Conservation (phyloP, 1,140 invertebrate genomes). For the Dendrolimus punctatus region DNA sequence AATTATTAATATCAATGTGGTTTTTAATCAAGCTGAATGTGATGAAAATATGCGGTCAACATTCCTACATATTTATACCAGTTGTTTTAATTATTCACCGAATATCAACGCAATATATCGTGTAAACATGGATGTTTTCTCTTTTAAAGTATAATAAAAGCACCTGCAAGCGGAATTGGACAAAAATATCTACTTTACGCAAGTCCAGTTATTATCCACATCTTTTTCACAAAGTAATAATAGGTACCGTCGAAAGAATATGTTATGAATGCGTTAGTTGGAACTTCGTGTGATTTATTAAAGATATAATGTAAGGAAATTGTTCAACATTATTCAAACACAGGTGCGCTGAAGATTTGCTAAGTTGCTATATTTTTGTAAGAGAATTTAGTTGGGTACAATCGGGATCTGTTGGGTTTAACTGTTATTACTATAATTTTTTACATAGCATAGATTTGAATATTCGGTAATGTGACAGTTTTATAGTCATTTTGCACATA, state of each 20-base stretch:
- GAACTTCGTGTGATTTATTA: slow-evolving; percentile 59
- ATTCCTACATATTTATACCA: slow-evolving; percentile 34
- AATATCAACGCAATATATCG: slow-evolving; percentile 18
- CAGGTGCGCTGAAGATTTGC: slow-evolving; percentile 68
- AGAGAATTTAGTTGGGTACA: slow-evolving; percentile 37
- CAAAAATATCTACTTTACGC: no score
- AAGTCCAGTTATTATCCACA: no score
- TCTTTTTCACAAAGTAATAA: no score
- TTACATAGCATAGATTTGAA: neutral
- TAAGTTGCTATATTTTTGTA: slow-evolving; percentile 64
- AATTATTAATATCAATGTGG: slow-evolving; percentile 22
- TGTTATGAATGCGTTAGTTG: no score
- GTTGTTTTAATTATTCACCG: slow-evolving; percentile 54
- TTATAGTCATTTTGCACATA: no score
- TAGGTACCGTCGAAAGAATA: no score
- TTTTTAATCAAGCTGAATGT: slow-evolving; percentile 38
- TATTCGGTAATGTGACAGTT: no score
- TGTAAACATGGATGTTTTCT: no score
- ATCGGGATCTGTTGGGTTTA: neutral
- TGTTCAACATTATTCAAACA: slow-evolving; percentile 58
- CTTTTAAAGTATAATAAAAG: no score
- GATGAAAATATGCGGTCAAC: slow-evolving; percentile 44
- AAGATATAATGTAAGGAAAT: slow-evolving; percentile 56
- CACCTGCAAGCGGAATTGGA: no score
- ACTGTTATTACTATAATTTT: no score